Evolutionary conservation across 1,140 invertebrate species (phyloP), one percentile per base, ranked within the genome.

Genomic region (Magallana ariakensis): DNA sequence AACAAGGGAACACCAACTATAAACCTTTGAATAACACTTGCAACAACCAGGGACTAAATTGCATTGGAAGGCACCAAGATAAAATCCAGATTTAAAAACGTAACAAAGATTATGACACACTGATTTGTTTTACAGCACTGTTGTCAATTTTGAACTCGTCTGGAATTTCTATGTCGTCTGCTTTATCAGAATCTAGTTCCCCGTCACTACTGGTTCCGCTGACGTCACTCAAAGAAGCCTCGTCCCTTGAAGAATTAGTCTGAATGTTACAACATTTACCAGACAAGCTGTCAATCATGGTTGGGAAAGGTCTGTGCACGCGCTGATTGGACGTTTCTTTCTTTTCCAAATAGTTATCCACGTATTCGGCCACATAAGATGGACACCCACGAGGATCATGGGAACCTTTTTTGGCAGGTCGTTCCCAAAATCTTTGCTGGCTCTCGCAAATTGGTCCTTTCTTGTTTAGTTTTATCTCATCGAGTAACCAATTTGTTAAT

Each of bases 321-420:
- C n/a, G 81, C n/a, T 83, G 15, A 55, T 7, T 80, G 11, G 80
- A 60, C 56, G 16, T 85, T 46, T 75, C 19, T 86, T 58, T 88
- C 16, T 22, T 81, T 33, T 53, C 70, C 75, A 26, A 70, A 54
- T 89, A 91, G 0, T 75, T 62, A 10, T 93, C 89, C n/a, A 94
- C 87, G 84, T 91, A 94, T 19, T 92, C 75, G 11, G 84, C 19
- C 0, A 94, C 87, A 83, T 94, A 94, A 1, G 91, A 91, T 9
- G 90, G 88, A 80, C 91, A 91, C 16, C 94, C 94, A 22, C 94
- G 86, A 7, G 94, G 93, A 84, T 94, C 94, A 82, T 94, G 94
- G 46, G n/a, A 70, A 9, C 11, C 54, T 26, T 62, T 56, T 0
- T 83, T 80, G 5, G 3, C 57, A 13, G 91, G 91, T n/a, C 85